A percentile compares a stretch with the other conserved stretches of the same genome.
Conservation (phyloP, 2,888 invertebrate species). For the Eubasilissa splendida region DNA sequence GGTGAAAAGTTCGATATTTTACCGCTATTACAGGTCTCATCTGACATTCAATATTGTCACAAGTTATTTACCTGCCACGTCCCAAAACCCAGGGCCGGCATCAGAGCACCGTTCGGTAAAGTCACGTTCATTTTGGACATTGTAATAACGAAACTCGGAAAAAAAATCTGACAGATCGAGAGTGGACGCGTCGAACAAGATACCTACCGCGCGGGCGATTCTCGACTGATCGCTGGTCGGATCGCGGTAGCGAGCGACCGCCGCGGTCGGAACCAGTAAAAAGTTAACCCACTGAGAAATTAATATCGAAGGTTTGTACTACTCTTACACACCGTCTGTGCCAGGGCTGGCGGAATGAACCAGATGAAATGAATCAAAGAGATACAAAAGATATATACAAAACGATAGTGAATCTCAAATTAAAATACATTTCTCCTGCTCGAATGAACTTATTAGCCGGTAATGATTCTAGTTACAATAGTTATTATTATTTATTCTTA, state of each 20-base stretch:
- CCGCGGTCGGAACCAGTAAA: not conserved
- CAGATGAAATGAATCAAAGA: no score
- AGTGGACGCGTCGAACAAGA: not conserved
- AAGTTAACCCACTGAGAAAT: conserved; percentile 10
- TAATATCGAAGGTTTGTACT: not conserved
- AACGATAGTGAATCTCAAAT: no score
- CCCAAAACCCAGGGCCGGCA: conserved; percentile 84
- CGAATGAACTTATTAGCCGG: no score
- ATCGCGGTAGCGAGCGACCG: not conserved
- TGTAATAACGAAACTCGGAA: conserved; percentile 19
- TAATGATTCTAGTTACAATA: no score
- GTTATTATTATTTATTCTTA: no score
- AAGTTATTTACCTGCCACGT: conserved; percentile 81
- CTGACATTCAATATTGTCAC: no score
- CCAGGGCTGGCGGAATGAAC: no score
- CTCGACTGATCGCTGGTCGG: conserved; percentile 9
- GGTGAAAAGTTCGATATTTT: no score
- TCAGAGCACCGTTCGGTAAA: conserved; percentile 69
- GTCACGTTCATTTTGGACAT: conserved; percentile 56
- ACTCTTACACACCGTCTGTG: no score
- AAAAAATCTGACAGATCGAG: conserved; percentile 33
- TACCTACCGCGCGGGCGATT: conserved; percentile 14
- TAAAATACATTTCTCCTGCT: no score
- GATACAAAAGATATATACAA: no score
- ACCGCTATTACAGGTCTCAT: not conserved